phyloP scores from a whole-genome alignment of 2,113 vertebrate genomes.

The Hucho hucho region DNA sequence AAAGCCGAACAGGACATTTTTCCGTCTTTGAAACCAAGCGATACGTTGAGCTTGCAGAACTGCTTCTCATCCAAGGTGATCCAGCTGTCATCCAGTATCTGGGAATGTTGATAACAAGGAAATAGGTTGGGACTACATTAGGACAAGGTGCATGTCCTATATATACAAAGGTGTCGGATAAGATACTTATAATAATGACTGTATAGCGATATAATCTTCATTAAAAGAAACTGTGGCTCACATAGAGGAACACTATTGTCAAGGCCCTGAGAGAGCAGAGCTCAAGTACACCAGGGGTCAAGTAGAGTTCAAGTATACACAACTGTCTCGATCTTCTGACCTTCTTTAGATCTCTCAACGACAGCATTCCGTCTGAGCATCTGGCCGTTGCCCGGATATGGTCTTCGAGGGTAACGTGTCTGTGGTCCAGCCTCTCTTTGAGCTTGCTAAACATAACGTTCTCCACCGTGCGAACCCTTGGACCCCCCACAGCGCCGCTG shows the following conservation, averaged over 20 bases:
- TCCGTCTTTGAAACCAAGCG: conserved; percentile 52
- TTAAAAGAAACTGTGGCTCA: too few relatives aligned
- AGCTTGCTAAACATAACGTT: conserved; percentile 52
- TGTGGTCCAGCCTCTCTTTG: conserved; percentile 32
- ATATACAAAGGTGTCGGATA: too few relatives aligned
- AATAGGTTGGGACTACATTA: neutral
- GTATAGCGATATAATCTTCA: too few relatives aligned
- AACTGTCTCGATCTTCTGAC: conserved; percentile 37
- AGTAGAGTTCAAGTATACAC: too few relatives aligned
- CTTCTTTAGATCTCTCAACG: conserved; percentile 50
- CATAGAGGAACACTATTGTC: too few relatives aligned
- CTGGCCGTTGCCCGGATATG: conserved; percentile 47
- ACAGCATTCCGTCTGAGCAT: conserved; percentile 40
- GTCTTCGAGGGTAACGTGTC: conserved; percentile 37
- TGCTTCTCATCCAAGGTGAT: conserved; percentile 57
- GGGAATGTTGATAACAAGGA: neutral
- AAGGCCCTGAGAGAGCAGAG: too few relatives aligned
- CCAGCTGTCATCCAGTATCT: conserved; percentile 59
- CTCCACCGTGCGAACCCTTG: conserved; percentile 45
- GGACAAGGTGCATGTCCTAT: too few relatives aligned
- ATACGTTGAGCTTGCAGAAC: conserved; percentile 44
- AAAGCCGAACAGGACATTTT: conserved; percentile 59
- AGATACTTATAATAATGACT: too few relatives aligned
- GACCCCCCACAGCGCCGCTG: neutral
- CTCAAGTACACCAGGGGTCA: too few relatives aligned